A percentile compares a stretch with the other conserved stretches of the same genome.
Evolutionary conservation across 2,888 invertebrate genomes (phyloP).

Genomic region (Antheraea yamamai): DNA sequence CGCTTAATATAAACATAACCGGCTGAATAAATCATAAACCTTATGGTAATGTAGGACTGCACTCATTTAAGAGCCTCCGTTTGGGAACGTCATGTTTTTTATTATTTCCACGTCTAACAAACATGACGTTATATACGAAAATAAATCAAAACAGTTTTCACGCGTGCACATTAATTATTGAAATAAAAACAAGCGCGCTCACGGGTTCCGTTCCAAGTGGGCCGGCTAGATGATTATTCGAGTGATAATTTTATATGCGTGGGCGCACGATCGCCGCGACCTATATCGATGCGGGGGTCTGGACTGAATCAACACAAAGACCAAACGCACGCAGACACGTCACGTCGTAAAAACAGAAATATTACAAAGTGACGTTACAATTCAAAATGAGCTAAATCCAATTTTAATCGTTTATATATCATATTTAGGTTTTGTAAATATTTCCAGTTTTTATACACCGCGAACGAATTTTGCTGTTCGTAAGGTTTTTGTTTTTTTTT

Average conservation of each 20-base stretch:
- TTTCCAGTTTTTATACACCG: too few species aligned
- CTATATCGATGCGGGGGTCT: conserved; percentile 48
- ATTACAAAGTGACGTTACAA: background rate
- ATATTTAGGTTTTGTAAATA: too few species aligned
- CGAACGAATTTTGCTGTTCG: too few species aligned
- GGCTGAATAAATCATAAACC: too few species aligned
- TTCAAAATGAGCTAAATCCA: too few species aligned
- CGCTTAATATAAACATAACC: too few species aligned
- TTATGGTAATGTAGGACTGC: too few species aligned
- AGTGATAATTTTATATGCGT: conserved; percentile 53
- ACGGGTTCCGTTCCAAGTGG: conserved; percentile 45
- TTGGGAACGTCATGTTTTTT: background rate
- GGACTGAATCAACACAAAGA: conserved; percentile 54
- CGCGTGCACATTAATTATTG: conserved; percentile 2
- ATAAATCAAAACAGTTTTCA: conserved; percentile 8
- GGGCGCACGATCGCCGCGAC: conserved; percentile 51
- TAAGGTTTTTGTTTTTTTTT: too few species aligned
- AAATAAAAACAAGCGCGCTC: conserved; percentile 13
- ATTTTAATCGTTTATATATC: too few species aligned
- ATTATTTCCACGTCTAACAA: background rate
- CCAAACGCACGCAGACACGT: conserved; percentile 29
- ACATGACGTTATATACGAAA: conserved; percentile 7
- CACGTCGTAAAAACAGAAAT: background rate
- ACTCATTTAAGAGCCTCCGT: background rate
- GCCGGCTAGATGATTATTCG: conserved; percentile 40